phyloP scores from a whole-genome alignment of 1,140 invertebrate species.

The Cydia splendana region DNA sequence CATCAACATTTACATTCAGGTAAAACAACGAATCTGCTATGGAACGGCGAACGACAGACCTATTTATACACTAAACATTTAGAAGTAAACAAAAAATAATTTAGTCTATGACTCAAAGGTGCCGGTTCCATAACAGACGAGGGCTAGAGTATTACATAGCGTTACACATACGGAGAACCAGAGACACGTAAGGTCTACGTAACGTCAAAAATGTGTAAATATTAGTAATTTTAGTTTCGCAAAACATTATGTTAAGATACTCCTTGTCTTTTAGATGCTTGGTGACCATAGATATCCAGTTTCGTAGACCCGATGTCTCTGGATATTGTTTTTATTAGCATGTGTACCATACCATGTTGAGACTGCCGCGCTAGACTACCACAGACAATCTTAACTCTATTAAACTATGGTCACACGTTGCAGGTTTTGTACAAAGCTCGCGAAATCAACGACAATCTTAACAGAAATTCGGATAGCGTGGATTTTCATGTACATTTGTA shows the following conservation, averaged over 20 bases:
- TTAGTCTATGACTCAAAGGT: conserved; percentile 34
- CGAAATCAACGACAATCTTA: conserved; percentile 54
- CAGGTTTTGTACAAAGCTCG: conserved; percentile 49
- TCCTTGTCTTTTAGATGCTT: conserved; percentile 25
- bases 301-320: conserved; percentile 21
- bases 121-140: conserved; percentile 22
- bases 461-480: conserved; percentile 50
- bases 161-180: conserved; percentile 6
- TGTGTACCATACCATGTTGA: conserved; percentile 34
- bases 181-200: conserved; percentile 9
- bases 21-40: conserved; percentile 35
- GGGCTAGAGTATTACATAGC: conserved; percentile 29
- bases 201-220: conserved; percentile 1
- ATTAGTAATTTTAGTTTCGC: conserved; percentile 14
- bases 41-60: conserved; percentile 27
- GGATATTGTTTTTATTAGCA: not conserved
- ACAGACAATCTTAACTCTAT: conserved; percentile 46
- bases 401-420: conserved; percentile 39
- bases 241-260: not conserved
- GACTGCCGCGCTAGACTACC: conserved; percentile 44
- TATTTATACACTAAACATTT: conserved; percentile 36
- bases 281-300: not conserved
- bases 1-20: conserved; percentile 39
- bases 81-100: conserved; percentile 31
- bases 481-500: conserved; percentile 52